phyloP scores from a whole-genome alignment of 2,113 vertebrate genomes.

The Myiagra hebetior region DNA sequence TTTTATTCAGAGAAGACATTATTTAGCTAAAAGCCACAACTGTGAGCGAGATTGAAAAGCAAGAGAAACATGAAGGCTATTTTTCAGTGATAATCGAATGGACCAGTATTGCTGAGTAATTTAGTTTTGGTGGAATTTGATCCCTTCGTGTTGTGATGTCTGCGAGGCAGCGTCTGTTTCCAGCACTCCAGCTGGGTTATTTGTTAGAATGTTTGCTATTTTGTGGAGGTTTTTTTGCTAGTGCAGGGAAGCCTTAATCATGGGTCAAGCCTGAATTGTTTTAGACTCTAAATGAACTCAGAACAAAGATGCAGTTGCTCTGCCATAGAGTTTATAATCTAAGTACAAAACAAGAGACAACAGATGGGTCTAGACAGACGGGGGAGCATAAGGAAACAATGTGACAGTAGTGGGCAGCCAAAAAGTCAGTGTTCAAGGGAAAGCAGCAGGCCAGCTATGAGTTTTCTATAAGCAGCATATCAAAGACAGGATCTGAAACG shows the following conservation, averaged over 20 bases:
- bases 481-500: constrained; percentile 12
- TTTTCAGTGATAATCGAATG: neutral
- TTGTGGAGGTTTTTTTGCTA: neutral
- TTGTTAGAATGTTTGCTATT: neutral
- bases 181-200: constrained; percentile 14
- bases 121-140: constrained; percentile 36
- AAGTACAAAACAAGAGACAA: constrained; percentile 32
- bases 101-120: neutral
- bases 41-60: neutral
- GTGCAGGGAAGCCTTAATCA: constrained; percentile 2
- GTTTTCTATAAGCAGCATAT: neutral
- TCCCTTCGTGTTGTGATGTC: neutral
- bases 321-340: neutral
- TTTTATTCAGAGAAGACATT: neutral
- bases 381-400: constrained; percentile 56
- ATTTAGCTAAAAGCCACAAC: neutral
- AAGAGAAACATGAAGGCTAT: neutral
- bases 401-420: constrained; percentile 39
- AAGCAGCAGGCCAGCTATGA: neutral
- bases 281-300: neutral
- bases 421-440: constrained; percentile 17
- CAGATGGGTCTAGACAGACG: constrained; percentile 54
- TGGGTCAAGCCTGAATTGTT: constrained; percentile 29
- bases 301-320: neutral
- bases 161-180: neutral